A percentile compares a stretch with the other conserved stretches of the same genome.
These are phyloP conservation scores for Stenotaenia linearis DNA, from an alignment of 2,888 invertebrate species.

Conservation along the genomic window DNA sequence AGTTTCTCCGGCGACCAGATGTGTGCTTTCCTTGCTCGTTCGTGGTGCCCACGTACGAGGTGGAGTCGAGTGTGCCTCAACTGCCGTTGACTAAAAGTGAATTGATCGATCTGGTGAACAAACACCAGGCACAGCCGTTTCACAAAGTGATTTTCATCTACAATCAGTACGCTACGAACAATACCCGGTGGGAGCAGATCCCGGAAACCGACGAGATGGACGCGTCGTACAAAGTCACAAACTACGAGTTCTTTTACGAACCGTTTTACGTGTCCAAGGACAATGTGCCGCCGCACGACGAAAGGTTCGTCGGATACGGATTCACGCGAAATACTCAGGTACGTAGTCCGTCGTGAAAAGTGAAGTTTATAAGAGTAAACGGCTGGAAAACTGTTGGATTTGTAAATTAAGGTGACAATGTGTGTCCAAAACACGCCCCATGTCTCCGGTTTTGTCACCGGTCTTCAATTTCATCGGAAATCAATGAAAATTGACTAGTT, in stretches of 20 bases:
- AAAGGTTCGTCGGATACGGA: conserved; percentile 83
- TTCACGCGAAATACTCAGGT: conserved; percentile 90
- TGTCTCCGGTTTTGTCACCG: too few relatives aligned
- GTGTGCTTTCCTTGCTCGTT: conserved; percentile 63
- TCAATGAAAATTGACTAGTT: too few relatives aligned
- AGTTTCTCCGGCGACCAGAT: conserved; percentile 29
- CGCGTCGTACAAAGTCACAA: conserved; percentile 76
- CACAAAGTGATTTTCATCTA: conserved; percentile 87
- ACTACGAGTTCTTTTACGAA: conserved; percentile 74
- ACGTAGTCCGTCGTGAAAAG: conserved; percentile 36
- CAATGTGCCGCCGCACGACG: conserved; percentile 75
- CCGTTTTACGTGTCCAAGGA: conserved; percentile 84
- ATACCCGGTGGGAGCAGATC: conserved; percentile 60
- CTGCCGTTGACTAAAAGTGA: conserved; percentile 78
- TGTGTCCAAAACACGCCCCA: too few relatives aligned
- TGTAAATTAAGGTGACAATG: too few relatives aligned
- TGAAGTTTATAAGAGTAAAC: too few relatives aligned
- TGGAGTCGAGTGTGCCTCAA: conserved; percentile 60
- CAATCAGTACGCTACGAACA: conserved; percentile 87
- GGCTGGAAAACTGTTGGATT: too few relatives aligned
- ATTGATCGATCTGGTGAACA: conserved; percentile 65
- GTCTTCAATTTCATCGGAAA: too few relatives aligned
- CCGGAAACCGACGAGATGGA: conserved; percentile 51
- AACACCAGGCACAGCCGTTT: conserved; percentile 78
- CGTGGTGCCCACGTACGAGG: conserved; percentile 83